Conservation (phyloP, 2,888 invertebrate genomes). For the Drosophila suboccidentalis region DNA sequence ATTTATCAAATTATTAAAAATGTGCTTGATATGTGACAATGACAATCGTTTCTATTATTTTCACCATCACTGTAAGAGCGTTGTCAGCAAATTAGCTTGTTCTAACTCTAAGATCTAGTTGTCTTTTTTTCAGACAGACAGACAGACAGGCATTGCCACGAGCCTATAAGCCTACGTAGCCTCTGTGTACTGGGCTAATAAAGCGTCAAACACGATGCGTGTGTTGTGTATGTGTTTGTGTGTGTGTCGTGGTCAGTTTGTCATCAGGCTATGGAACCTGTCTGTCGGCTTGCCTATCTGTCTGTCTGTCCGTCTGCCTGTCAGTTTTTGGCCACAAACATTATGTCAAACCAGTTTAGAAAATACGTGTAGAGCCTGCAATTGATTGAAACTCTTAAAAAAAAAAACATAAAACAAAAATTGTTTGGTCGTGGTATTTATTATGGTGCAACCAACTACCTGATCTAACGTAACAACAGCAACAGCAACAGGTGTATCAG, state of each 20-base stretch:
- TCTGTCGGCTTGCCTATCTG: slow-evolving; percentile 29
- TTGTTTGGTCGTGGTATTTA: slow-evolving; percentile 55
- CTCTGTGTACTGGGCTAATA: slow-evolving; percentile 9
- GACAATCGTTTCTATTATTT: too few relatives aligned
- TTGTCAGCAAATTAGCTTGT: too few relatives aligned
- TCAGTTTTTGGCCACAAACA: slow-evolving; percentile 44
- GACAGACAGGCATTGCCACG: background rate
- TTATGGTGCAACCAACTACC: slow-evolving; percentile 58
- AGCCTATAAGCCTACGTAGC: background rate
- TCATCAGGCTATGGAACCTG: slow-evolving; percentile 50
- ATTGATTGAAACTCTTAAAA: slow-evolving; percentile 59
- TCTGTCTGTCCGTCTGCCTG: slow-evolving; percentile 16
- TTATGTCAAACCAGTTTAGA: slow-evolving; percentile 75
- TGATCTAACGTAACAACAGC: slow-evolving; percentile 43
- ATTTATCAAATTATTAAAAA: too few relatives aligned
- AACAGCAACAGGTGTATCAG: slow-evolving; percentile 16
- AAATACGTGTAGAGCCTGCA: slow-evolving; percentile 42
- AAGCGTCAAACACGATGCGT: slow-evolving; percentile 34
- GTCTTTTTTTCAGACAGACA: background rate
- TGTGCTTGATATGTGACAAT: too few relatives aligned
- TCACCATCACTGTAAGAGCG: too few relatives aligned
- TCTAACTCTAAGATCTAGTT: background rate
- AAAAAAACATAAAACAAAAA: slow-evolving; percentile 16
- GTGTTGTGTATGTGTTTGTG: slow-evolving; percentile 24
- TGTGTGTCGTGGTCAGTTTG: slow-evolving; percentile 24